Conservation (phyloP, 2,113 vertebrate genomes). For the Abramis brama region DNA sequence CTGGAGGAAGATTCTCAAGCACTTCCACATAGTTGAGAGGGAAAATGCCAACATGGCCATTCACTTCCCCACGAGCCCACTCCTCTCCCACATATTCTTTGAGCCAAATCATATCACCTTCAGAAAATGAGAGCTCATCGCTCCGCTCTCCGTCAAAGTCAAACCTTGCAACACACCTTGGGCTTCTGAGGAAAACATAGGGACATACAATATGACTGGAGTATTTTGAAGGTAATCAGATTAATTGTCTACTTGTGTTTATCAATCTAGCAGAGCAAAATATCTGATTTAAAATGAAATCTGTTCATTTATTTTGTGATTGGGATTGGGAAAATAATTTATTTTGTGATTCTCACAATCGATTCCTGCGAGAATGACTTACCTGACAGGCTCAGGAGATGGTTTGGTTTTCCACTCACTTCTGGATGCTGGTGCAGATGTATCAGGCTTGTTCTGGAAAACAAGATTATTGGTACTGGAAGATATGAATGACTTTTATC, state of each 20-base stretch:
- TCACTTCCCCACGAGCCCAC: slow-evolving; percentile 88
- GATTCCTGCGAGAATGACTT: background rate
- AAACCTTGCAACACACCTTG: slow-evolving; percentile 86
- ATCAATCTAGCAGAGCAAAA: background rate
- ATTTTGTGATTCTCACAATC: background rate
- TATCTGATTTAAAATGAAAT: background rate
- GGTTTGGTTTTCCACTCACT: slow-evolving; percentile 14
- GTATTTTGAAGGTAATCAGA: background rate
- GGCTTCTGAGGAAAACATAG: slow-evolving; percentile 74
- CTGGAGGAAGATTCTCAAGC: slow-evolving; percentile 82
- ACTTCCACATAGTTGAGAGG: slow-evolving; percentile 92
- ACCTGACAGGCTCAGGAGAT: slow-evolving; percentile 8
- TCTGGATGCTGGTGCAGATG: background rate
- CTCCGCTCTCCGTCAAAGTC: slow-evolving; percentile 89
- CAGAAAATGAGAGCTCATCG: slow-evolving; percentile 89
- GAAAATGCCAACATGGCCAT: slow-evolving; percentile 80
- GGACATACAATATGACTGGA: background rate
- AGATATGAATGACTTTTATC: background rate
- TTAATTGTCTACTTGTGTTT: background rate
- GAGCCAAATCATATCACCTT: slow-evolving; percentile 88
- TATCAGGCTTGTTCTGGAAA: slow-evolving; percentile 15
- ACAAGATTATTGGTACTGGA: background rate
- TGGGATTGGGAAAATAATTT: background rate
- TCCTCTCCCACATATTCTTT: slow-evolving; percentile 86
- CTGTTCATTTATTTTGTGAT: background rate